Evolutionary conservation across 64 coral and sea anemone species (phyloP).

Genomic region (Dendronephthya gigantea): DNA sequence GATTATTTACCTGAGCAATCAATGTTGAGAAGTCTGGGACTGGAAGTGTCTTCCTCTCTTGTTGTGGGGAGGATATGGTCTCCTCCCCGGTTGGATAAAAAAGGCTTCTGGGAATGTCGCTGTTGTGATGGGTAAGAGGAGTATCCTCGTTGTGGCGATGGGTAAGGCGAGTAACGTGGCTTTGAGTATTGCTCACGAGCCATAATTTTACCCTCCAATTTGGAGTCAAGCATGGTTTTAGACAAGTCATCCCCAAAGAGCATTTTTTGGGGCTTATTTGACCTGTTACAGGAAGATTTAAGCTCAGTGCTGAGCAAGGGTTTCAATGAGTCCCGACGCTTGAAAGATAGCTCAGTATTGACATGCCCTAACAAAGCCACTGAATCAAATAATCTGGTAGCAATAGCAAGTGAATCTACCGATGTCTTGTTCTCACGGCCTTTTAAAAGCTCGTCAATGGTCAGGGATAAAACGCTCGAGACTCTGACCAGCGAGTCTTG

Average conservation of each 20-base stretch:
- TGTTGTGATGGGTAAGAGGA: too few relatives aligned
- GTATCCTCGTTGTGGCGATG: not conserved
- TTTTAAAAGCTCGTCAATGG: constrained; percentile 13
- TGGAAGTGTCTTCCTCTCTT: too few relatives aligned
- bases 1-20: not conserved
- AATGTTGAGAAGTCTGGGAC: constrained; percentile 1
- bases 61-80: not conserved
- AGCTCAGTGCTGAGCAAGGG: not conserved
- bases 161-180: not conserved
- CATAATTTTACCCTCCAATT: constrained; percentile 8
- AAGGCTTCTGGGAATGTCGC: too few relatives aligned
- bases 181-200: not conserved
- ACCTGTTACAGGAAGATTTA: not conserved
- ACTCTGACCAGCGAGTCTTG: not conserved
- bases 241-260: constrained; percentile 27
- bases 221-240: constrained; percentile 20
- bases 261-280: not conserved
- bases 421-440: not conserved
- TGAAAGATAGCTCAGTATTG: constrained; percentile 27
- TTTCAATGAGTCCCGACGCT: constrained; percentile 10
- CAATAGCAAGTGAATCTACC: not conserved
- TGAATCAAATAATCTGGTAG: constrained; percentile 2
- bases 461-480: not conserved
- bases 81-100: not conserved
- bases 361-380: constrained; percentile 7